Base-by-base conservation (phyloP, 2,113 vertebrate genomes). In the Mystacornis crossleyi region DNA sequence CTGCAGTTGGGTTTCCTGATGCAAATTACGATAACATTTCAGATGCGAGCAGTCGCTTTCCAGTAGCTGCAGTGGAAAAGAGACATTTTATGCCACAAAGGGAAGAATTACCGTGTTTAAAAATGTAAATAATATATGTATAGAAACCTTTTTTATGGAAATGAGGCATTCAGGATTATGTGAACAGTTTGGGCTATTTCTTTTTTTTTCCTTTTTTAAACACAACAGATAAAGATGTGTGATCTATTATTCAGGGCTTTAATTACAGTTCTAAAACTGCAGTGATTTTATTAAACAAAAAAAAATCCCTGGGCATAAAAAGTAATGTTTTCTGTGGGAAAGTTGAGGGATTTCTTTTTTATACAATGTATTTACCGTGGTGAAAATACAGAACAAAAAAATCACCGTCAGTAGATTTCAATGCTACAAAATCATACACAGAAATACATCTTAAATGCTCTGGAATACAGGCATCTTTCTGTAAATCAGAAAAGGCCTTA, bases 71-170 rank as follows among this genome's bases (percentile, higher is more conserved):
- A 51, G 95, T 95, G 61, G 70, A 79, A 97, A 97, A 97, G 82
- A 95, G 92, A 95, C 94, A 92, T 95, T 96, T 96, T 94, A 85
- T 80, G 86, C 90, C 95, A 97, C 86, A 96, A 97, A 97, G 95
- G 86, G 92, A 97, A 97, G 96, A 97, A 96, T 98, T 96, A 95
- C 96, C 91, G 91, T 92, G 93, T 97, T 97, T 96, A 94, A 98
- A 97, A 97, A 97, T 98, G 98, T 98, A 97, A 98, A 97, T 97
- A 98, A 97, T 97, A 96, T 97, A 97, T 91, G 75, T 97, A 97
- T 97, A 96, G 97, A 94, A 97, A 97, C 53, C 95, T 98, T 98
- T 97, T 81, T 97, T 95, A 97, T 97, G 97, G 97, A 97, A 98
- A 98, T 94, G 95, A 97, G 96, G 92, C 95, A 88, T 97, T 98